These are phyloP conservation scores for Eupelmus urozonus DNA, from an alignment of 2,888 invertebrate species.

Conservation along the genomic window DNA sequence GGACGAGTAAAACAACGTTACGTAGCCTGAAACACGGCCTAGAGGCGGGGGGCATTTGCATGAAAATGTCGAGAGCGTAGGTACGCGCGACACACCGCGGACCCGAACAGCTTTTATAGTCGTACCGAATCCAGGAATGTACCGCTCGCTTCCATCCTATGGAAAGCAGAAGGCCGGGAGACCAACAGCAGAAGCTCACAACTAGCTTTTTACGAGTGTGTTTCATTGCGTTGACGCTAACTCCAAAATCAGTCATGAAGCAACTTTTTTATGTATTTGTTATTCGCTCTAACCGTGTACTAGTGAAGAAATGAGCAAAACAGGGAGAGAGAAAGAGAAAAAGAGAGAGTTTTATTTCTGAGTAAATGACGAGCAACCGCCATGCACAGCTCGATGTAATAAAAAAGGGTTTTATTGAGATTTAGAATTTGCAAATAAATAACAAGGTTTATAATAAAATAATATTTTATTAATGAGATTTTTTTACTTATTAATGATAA, in stretches of 20 bases:
- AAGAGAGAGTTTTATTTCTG: neutral
- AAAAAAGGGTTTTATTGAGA: too few relatives aligned
- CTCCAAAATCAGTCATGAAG: slow-evolving; percentile 5
- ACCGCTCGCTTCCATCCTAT: neutral
- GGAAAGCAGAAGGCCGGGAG: neutral
- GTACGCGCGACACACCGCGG: slow-evolving; percentile 1
- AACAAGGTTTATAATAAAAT: too few relatives aligned
- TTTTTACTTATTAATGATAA: too few relatives aligned
- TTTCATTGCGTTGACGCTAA: neutral
- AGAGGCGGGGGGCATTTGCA: slow-evolving; percentile 16
- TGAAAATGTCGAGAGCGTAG: slow-evolving; percentile 33
- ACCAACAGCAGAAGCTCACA: neutral
- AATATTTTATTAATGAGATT: too few relatives aligned
- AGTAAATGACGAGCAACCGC: too few relatives aligned
- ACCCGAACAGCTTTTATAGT: slow-evolving; percentile 17
- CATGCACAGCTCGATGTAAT: too few relatives aligned
- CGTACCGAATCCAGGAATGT: neutral
- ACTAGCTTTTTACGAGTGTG: slow-evolving; percentile 23
- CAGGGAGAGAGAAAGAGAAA: neutral
- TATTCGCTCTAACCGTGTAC: neutral
- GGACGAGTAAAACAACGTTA: slow-evolving; percentile 25
- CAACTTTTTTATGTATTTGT: slow-evolving; percentile 31
- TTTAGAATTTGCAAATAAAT: too few relatives aligned
- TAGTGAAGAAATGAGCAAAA: neutral
- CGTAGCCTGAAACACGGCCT: neutral